Evolutionary conservation across 2,888 invertebrate genomes (phyloP), one percentile per base, ranked within the genome.

Genomic region (Trichacis sp.): DNA sequence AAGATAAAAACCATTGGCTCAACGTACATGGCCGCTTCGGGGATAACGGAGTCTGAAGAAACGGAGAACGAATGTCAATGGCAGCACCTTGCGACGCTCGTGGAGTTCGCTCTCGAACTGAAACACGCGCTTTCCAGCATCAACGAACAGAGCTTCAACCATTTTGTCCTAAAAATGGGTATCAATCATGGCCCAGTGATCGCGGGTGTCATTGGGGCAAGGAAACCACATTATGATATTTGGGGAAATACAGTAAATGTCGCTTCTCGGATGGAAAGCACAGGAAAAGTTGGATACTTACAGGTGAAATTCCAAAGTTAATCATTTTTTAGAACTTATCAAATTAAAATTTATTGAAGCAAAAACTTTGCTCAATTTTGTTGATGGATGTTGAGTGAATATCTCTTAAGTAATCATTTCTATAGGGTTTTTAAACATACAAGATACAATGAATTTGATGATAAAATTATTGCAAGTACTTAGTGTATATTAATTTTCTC

Each of bases 231-330:
- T 84, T 97, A 97, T 79, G 97, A 97, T 82, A 97, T 97, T 75
- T 96, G 96, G 96, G 97, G 97, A 1, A 97, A 97, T 82, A 96
- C 97, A 0, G 97, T 97, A 12, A 98, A 98, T 81, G 97, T 98
- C 1, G 97, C 98, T 4, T 96, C 96, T 0, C 88, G 97, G 60
- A 98, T 98, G 98, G 98, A 98, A 83, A 96, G 96, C 79, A 97
- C 97, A 0, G 98, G 98, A 65, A 96, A 96, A 86, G 95, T 95
- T 54, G 96, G 96, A 3, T 94, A 93, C 73, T 93, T 96, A 77
- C 96, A 97, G 91, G 96, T 96, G 77, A 85, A 76, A 60, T 49
- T 54, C 49, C n/a, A n/a, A n/a, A n/a, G n/a, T n/a, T 5, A 24
- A 24, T 24, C 24, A 24, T 8, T 24, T 3, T 24, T 8, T 8